Evolutionary conservation across 1,140 invertebrate species (phyloP), one percentile per base, ranked within the genome.

Genomic region (Anoplophora glabripennis): DNA sequence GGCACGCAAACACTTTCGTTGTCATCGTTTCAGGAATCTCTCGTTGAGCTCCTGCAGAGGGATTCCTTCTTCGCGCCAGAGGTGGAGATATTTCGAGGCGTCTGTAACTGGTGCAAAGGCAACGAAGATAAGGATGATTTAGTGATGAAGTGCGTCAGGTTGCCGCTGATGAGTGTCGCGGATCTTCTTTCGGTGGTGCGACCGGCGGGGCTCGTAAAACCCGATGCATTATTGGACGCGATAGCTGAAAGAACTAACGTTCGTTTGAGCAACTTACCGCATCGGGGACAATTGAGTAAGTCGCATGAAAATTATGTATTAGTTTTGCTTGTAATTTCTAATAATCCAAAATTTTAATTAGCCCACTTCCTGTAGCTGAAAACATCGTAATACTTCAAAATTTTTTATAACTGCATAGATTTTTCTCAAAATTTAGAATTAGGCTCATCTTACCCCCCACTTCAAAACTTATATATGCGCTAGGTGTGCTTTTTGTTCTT

Each of bases 21-120:
- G 18, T 33, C 9, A 5, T 67, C 59, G 65, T 67, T 78, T 55
- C 66, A 90, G 81, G 82, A 83, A 70, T 89, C 90, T 2, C 72
- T 94, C 14, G 86, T 86, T 66, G 89, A 93, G 72, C 80, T 99
- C n/a, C 81, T 99, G 36, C 83, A 87, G 46, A 80, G 95, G 48
- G 92, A 98, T 78, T 98, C 95, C 1, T 98, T 99, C 78, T 98
- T 92, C 81, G 94, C 93, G 0, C 86, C 89, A 4, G 96, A 99
- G 79, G 90, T 96, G 18, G 89, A 98, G 67, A 97, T 99, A 61
- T 99, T 99, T 77, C 80, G 85, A 67, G 90, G 92, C 7, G 89
- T 98, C 1, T 83, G 84, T 70, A 81, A 83, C 46, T 99, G 96
- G 96, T 88, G 89, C 58, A 86, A 71, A 77, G 86, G 66, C 85